Conservation (phyloP, 1,140 invertebrate genomes). For the Bombus breviceps region DNA sequence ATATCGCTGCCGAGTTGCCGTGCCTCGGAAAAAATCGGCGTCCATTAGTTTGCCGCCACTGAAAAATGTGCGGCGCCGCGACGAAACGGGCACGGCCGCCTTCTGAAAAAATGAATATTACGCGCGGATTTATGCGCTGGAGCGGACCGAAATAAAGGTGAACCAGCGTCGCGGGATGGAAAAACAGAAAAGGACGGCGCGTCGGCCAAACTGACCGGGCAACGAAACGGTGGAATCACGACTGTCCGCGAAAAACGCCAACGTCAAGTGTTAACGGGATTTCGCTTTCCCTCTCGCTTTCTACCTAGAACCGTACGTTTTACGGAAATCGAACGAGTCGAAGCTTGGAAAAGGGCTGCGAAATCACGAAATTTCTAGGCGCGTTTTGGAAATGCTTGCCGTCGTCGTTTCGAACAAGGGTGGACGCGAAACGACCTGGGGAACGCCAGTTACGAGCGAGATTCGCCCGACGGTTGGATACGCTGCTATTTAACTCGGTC, state of each 20-base stretch:
- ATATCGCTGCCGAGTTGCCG: constrained; percentile 24
- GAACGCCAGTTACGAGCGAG: not conserved
- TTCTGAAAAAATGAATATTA: constrained; percentile 38
- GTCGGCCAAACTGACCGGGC: not conserved
- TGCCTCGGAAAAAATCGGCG: constrained; percentile 30
- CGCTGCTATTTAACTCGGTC: not conserved
- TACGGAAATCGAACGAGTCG: constrained; percentile 1
- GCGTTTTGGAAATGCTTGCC: not conserved
- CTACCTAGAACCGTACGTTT: constrained; percentile 14
- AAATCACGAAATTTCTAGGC: constrained; percentile 24
- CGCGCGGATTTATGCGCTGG: constrained; percentile 25
- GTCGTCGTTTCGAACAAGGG: not conserved
- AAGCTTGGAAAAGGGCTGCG: not conserved
- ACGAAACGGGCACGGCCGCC: constrained; percentile 7
- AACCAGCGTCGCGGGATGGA: not conserved
- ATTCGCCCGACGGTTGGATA: not conserved
- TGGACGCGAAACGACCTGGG: not conserved
- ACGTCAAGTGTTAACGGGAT: constrained; percentile 6
- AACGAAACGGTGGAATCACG: not conserved
- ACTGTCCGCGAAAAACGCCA: not conserved
- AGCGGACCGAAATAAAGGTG: not conserved
- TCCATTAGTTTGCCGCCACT: constrained; percentile 42
- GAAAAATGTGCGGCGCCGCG: constrained; percentile 40
- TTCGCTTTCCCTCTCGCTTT: not conserved
- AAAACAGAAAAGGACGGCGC: not conserved